A percentile compares a stretch with the other conserved stretches of the same genome.
Evolutionary conservation across 2,113 vertebrate genomes (phyloP).

Genomic region (Phaethon lepturus): DNA sequence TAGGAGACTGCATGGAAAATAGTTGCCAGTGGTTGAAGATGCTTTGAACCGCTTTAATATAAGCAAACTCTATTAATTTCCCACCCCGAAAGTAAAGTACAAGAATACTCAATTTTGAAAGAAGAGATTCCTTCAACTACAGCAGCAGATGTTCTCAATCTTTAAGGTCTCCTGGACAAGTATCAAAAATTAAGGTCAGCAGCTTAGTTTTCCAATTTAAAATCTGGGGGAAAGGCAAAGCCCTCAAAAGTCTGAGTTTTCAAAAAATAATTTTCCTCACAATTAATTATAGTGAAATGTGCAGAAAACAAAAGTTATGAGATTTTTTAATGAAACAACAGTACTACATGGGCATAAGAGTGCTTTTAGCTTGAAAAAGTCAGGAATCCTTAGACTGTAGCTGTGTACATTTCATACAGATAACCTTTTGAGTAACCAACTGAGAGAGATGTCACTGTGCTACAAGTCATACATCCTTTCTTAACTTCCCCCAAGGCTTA

Average conservation of each 20-base stretch:
- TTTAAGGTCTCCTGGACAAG: not conserved
- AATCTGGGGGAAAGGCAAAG: not conserved
- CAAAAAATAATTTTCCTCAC: not conserved
- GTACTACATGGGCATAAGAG: not conserved
- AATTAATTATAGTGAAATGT: not conserved
- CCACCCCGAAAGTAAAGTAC: not conserved
- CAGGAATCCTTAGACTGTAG: not conserved
- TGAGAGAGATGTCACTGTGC: not conserved
- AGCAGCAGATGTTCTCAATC: not conserved
- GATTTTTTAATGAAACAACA: not conserved
- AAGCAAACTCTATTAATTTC: not conserved
- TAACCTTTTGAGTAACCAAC: not conserved
- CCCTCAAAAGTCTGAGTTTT: not conserved
- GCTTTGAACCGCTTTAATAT: not conserved
- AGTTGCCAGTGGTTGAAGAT: not conserved
- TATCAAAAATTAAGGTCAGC: not conserved
- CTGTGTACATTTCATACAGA: not conserved
- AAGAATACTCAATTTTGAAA: not conserved
- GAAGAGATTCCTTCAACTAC: not conserved
- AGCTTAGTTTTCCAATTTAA: not conserved
- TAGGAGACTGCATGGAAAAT: not conserved
- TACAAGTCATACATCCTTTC: not conserved
- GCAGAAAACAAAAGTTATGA: not conserved
- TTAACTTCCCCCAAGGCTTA: not conserved
- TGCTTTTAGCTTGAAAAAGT: not conserved